Evolutionary conservation across 1,140 invertebrate species (phyloP), one percentile per base, ranked within the genome.

Genomic region (Idris sp.): DNA sequence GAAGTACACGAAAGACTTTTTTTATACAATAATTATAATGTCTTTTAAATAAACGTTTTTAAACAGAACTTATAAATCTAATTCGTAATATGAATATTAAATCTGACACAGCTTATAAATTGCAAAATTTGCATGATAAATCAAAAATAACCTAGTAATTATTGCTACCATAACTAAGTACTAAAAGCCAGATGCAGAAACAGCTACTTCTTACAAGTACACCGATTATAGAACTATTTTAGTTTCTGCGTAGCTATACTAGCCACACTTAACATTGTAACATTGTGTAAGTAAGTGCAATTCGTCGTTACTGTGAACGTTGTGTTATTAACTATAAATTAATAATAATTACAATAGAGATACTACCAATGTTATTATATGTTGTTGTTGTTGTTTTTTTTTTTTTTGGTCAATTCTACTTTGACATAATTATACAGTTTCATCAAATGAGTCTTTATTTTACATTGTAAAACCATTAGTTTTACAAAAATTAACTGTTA

Each of bases 211-310:
- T 61, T 46, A 41, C 4, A 46, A 41, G 18, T 28, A 19, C 41
- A 48, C 4, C 14, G 31, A 48, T 48, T 61, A 61, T 61, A 30
- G 19, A 61, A 48, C 30, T 61, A 48, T 61, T 61, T 38, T 48
- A 48, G 14, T 14, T n/a, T 9, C 25, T 14, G 30, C 22, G 33
- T 38, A 61, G n/a, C 31, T 25, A 14, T 15, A 40, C 33, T 48
- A 19, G 56, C 31, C 9, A n/a, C 48, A 48, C 15, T 43, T 31
- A 43, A 43, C 25, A 40, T 33, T 43, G 15, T 10, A 40, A 13
- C 41, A n/a, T n/a, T n/a, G n/a, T n/a, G n/a, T n/a, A n/a, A n/a
- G n/a, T n/a, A 25, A 38, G 41, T 61, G 22, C 31, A 13, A 48
- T 48, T 48, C 43, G 30, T 22, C 48, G 43, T 61, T 61, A 38